Evolutionary conservation across 2,113 vertebrate genomes (phyloP), one percentile per base, ranked within the genome.

Genomic region (Siniperca chuatsi): DNA sequence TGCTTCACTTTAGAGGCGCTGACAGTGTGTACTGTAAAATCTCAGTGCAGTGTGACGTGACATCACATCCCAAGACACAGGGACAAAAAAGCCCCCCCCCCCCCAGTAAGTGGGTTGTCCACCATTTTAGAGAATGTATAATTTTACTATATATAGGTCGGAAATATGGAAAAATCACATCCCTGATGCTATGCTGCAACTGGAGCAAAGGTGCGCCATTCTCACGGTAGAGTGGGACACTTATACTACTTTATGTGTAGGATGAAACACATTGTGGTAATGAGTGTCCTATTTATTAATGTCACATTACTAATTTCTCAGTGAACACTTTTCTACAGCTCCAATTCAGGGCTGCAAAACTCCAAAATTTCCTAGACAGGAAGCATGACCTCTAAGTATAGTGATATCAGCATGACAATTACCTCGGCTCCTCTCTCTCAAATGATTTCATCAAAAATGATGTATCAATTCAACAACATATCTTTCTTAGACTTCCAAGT

Each of bases 391-490:
- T 74, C 5, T 25, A 42, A 68, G 18, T 7, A 9, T 40, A 42
- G 9, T 48, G 18, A 67, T 23, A 72, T 66, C 69, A 54, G 48
- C 25, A 37, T n/a, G 33, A 60, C 5, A 42, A 60, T 29, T 37
- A 25, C 6, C n/a, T 52, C 76, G 58, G 52, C 57, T 62, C 16
- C 58, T 9, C n/a, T 58, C 57, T 70, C 70, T 75, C 8, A 37
- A 71, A 54, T 75, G 25, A 85, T 48, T 52, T 50, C 46, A 88
- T 70, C 70, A 54, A 29, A 76, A 68, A 18, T 46, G 15, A 70
- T 75, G 4, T 9, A 65, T 67, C 65, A 50, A 13, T 33, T 46
- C 58, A 25, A 65, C 57, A 55, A 52, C 61, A 54, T 64, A 40
- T 57, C 23, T 74, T 61, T 55, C 42, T 67, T 50, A 65, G 33